phyloP scores from a whole-genome alignment of 2,113 vertebrate genomes.

The Himantopus leucocephalus region DNA sequence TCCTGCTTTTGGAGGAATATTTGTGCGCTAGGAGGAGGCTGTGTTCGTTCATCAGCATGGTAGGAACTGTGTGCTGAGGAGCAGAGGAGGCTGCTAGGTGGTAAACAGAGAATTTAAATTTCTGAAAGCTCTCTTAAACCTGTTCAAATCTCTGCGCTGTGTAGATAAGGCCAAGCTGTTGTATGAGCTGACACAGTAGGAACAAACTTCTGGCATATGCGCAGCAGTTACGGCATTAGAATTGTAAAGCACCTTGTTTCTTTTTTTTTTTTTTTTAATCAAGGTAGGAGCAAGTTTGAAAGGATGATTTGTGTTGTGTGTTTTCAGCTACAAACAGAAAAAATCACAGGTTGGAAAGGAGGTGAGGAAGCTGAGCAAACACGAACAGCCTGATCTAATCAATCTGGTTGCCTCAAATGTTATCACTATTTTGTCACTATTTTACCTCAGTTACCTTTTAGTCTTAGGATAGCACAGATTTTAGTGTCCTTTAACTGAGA shows the following conservation, averaged over 20 bases:
- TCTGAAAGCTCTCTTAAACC: constrained; percentile 53
- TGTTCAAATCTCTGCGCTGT: constrained; percentile 57
- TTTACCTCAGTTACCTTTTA: not conserved
- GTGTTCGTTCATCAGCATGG: not conserved
- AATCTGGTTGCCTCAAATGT: not conserved
- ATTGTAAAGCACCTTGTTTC: constrained; percentile 31
- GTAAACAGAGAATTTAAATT: constrained; percentile 54
- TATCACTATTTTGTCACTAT: not conserved
- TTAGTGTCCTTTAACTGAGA: not conserved
- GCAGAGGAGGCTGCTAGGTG: not conserved
- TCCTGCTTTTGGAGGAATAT: not conserved
- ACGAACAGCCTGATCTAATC: not conserved
- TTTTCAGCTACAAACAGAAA: not conserved
- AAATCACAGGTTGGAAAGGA: not conserved
- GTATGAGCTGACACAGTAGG: constrained; percentile 42
- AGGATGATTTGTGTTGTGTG: not conserved
- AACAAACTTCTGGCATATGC: constrained; percentile 37
- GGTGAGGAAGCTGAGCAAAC: not conserved
- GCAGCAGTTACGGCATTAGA: constrained; percentile 22
- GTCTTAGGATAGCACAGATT: not conserved
- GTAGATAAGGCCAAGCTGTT: constrained; percentile 56
- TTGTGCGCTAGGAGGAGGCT: not conserved
- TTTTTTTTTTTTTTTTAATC: not conserved
- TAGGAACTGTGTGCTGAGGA: not conserved
- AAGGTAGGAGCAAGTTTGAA: constrained; percentile 33